Percentiles rank a stretch among this genome's conserved stretches.
Evolutionary conservation across 1,140 invertebrate genomes (phyloP).

Genomic region (Drosophila sechellia): DNA sequence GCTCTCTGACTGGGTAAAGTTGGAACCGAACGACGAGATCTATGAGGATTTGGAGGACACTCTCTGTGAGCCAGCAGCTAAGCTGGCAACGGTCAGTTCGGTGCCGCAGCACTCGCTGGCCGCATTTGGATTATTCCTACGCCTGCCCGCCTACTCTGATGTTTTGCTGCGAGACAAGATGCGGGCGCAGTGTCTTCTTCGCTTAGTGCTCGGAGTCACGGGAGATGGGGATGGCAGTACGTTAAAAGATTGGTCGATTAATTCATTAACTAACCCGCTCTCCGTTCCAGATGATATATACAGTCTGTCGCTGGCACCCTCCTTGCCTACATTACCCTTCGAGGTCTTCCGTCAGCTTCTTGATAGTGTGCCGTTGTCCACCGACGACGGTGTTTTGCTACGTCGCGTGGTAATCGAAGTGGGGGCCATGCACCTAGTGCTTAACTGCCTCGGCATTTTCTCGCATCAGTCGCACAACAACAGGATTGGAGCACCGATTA

Average conservation of each 20-base stretch:
- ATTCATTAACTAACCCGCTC: neutral
- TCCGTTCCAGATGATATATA: constrained; percentile 88
- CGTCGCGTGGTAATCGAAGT: constrained; percentile 92
- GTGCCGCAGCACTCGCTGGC: constrained; percentile 95
- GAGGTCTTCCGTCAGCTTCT: constrained; percentile 92
- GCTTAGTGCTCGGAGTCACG: constrained; percentile 94
- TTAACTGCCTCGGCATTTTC: constrained; percentile 94
- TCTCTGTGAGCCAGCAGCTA: constrained; percentile 76
- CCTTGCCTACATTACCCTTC: constrained; percentile 94
- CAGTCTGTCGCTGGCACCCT: constrained; percentile 89
- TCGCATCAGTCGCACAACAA: constrained; percentile 89
- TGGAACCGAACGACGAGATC: constrained; percentile 89
- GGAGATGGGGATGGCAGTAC: constrained; percentile 95
- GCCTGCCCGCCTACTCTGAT: constrained; percentile 95
- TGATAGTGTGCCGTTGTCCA: constrained; percentile 91
- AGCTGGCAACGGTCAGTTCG: constrained; percentile 78
- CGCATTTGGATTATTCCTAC: constrained; percentile 94
- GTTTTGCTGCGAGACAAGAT: constrained; percentile 93
- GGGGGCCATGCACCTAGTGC: constrained; percentile 92
- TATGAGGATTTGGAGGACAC: constrained; percentile 88
- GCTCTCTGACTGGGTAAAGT: constrained; percentile 92
- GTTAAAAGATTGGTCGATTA: constrained; percentile 30
- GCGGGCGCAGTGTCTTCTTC: constrained; percentile 92
- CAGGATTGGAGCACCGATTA: constrained; percentile 70
- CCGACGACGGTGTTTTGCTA: constrained; percentile 91